Evolutionary conservation across 1,140 invertebrate species (phyloP), one percentile per base, ranked within the genome.

Genomic region (Drosophila arawakana): DNA sequence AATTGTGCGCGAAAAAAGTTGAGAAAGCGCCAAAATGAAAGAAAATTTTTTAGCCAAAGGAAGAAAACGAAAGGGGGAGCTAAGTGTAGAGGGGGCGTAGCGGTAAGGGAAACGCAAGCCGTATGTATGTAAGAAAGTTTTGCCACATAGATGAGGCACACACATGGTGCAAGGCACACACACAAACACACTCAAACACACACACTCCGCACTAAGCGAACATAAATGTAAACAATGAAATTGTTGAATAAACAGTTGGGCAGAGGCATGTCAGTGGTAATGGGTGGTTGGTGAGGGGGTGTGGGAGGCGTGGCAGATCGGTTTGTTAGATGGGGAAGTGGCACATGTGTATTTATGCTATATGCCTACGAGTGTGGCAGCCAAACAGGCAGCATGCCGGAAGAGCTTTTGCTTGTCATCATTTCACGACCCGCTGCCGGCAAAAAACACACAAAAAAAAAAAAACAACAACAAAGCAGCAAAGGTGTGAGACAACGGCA

Each of bases 151-250:
- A 74, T 58, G 80, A 49, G 72, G 65, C 60, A 39, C 72, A 68
- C 55, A 65, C 62, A 60, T 63, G 58, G 21, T 69, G 65, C 43
- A 44, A 30, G 62, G 62, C 59, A 47, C 46, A 71, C 30, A 57
- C 25, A 30, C 25, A 30, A 5, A 30, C 25, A 0, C 25, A 30
- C 25, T 4, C 25, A 30, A 30, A n/a, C 25, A 30, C 25, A 30
- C 25, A 21, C 47, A 35, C 49, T 34, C 21, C 21, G 44, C 55
- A 43, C 54, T 54, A 66, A 52, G 50, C 49, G 30, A 80, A 88
- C 84, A 89, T 88, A 86, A 89, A 89, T 89, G 84, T 89, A 89
- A 89, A 89, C 84, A 89, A 89, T 89, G 83, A 89, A 89, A 89
- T 88, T 88, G 84, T 88, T 80, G 78, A 88, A 88, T 89, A 89